Base-by-base conservation (phyloP, 2,888 invertebrate genomes). In the Melanotus villosus region DNA sequence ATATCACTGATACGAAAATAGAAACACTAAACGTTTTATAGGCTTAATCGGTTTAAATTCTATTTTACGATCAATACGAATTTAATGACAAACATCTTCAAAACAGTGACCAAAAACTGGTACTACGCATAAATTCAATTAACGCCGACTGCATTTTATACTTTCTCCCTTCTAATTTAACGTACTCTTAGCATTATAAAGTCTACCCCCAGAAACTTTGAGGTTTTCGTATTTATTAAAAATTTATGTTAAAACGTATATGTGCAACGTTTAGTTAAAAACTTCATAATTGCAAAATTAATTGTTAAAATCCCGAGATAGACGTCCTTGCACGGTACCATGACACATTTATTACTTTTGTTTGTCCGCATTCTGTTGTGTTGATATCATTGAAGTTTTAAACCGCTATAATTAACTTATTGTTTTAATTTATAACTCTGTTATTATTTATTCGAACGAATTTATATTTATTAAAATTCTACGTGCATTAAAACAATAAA, bases 361-460 rank as follows among this genome's bases (percentile, higher is more conserved):
- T 59, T 59, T 59, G 52, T 62, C 52, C 62, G 62, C 62, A 62
- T 62, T 62, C 62, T 62, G 52, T 62, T 62, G 52, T 62, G 62
- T 62, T 62, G 62, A 62, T 62, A 62, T 62, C 62, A 62, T 62
- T 36, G 62, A 9, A 36, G 45, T 34, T 52, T 62, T 52, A 36
- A 18, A 38, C 18, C 43, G 32, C 47, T 68, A 56, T 62, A 71
- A 71, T 71, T 68, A 71, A 65, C 45, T 65, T 68, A 71, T 71
- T 71, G 68, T 23, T 60, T 71, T 68, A 68, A 71, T 71, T 71
- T 64, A 71, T 68, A 59, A 56, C 60, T 62, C 59, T 23, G 56
- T 70, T 66, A 70, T 52, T 52, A 52, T 52, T 52, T 67, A 64
- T 52, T 67, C 58, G 52, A 59, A 43, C 41, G 57, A 45, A 58